These are phyloP conservation scores for Pipra filicauda DNA, from an alignment of 2,113 vertebrate genomes.

Conservation along the genomic window DNA sequence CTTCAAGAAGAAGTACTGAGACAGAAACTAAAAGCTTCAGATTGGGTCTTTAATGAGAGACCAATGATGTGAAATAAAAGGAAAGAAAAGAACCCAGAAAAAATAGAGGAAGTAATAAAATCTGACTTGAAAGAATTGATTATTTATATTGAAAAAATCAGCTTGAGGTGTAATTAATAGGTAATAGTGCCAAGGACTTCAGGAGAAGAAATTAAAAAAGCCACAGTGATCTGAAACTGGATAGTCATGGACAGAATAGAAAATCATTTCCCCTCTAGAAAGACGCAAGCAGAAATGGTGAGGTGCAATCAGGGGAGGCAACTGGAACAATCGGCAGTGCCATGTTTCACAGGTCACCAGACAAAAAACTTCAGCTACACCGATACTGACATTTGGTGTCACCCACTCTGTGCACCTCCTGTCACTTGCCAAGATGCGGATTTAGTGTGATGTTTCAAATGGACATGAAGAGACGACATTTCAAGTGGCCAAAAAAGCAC, in stretches of 20 bases:
- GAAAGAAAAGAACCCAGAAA: neutral
- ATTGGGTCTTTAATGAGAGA: neutral
- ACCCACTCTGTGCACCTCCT: neutral
- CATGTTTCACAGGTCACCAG: neutral
- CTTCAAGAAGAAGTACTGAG: neutral
- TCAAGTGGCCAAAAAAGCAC: neutral
- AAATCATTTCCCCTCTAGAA: neutral
- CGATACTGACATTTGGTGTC: rapidly evolving
- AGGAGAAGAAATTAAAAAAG: neutral
- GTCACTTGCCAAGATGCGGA: neutral
- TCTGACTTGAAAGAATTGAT: neutral
- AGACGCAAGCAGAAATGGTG: neutral
- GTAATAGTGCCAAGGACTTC: neutral
- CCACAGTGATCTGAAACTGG: neutral
- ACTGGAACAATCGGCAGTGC: neutral
- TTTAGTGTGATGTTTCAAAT: neutral
- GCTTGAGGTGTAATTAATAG: neutral
- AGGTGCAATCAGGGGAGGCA: rapidly evolving
- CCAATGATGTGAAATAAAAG: neutral
- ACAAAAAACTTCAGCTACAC: neutral
- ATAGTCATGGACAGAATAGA: neutral
- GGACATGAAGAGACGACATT: neutral
- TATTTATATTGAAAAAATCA: neutral
- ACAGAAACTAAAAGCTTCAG: neutral
- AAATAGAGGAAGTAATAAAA: neutral